Conservation (phyloP, 2,797 vertebrate genomes). For the Gobionotothen gibberifrons region DNA sequence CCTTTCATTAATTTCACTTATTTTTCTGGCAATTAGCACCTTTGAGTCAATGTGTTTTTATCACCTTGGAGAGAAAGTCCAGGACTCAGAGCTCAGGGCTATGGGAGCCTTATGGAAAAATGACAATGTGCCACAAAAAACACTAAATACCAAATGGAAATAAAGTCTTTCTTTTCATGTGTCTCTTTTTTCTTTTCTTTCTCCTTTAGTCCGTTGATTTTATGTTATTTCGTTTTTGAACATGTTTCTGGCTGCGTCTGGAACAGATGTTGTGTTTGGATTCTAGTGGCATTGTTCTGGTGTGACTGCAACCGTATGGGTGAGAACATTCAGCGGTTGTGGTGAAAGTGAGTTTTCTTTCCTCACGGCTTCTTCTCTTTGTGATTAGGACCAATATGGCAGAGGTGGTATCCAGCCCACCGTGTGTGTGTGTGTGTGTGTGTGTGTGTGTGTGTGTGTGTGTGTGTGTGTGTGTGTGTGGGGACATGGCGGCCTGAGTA, state of each 20-base stretch:
- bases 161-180: slow-evolving; percentile 66
- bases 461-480: slow-evolving; percentile 33
- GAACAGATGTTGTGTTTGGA: slow-evolving; percentile 84
- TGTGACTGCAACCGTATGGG: slow-evolving; percentile 64
- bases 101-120: slow-evolving; percentile 72
- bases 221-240: slow-evolving; percentile 73
- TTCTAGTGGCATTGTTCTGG: slow-evolving; percentile 74
- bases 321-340: slow-evolving; percentile 66
- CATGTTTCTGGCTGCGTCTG: slow-evolving; percentile 78
- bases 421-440: slow-evolving; percentile 39
- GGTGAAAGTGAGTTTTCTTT: slow-evolving; percentile 67
- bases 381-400: slow-evolving; percentile 47
- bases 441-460: slow-evolving; percentile 39
- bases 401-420: slow-evolving; percentile 55
- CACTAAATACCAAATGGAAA: slow-evolving; percentile 76
- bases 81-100: slow-evolving; percentile 45
- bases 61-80: slow-evolving; percentile 51
- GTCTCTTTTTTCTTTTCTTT: slow-evolving; percentile 70
- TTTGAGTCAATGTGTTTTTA: slow-evolving; percentile 69
- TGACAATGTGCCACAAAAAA: slow-evolving; percentile 77
- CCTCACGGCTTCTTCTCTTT: slow-evolving; percentile 43
- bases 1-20: slow-evolving; percentile 64
- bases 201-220: slow-evolving; percentile 72
- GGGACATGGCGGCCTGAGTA: slow-evolving; percentile 44
- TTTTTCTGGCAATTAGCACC: slow-evolving; percentile 73